Percentiles rank a stretch among this genome's conserved stretches.
Conservation (phyloP, 2,797 vertebrate genomes). For the Falco rusticolus region DNA sequence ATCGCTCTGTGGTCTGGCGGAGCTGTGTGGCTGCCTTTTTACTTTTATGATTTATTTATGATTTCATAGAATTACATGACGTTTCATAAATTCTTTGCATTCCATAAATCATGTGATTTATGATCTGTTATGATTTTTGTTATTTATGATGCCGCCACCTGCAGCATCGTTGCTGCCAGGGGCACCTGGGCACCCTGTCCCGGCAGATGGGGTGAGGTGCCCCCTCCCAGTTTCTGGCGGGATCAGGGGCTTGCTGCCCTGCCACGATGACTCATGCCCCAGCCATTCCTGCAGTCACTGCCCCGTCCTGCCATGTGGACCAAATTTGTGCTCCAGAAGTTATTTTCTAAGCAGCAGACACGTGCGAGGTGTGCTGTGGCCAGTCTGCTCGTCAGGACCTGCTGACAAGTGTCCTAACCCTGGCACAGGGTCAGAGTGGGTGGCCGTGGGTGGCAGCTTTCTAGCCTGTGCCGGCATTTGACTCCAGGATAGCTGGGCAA, state of each 20-base stretch:
- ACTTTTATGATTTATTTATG: neutral
- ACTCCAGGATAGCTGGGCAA: neutral
- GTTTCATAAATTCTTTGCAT: neutral
- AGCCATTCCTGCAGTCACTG: neutral
- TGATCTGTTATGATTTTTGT: neutral
- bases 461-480: neutral
- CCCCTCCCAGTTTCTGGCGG: neutral
- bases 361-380: neutral
- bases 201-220: accelerated
- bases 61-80: neutral
- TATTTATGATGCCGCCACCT: neutral
- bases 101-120: neutral
- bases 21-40: neutral
- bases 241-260: neutral
- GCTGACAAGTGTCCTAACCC: neutral
- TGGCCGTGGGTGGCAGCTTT: accelerated
- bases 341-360: neutral
- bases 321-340: neutral
- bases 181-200: neutral
- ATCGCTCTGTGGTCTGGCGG: accelerated
- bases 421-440: neutral
- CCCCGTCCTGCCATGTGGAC: accelerated
- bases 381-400: accelerated
- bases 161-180: neutral
- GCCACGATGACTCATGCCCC: neutral